Evolutionary conservation across 2,797 vertebrate genomes (phyloP), one percentile per base, ranked within the genome.

Genomic region (Aulostomus chinensis): DNA sequence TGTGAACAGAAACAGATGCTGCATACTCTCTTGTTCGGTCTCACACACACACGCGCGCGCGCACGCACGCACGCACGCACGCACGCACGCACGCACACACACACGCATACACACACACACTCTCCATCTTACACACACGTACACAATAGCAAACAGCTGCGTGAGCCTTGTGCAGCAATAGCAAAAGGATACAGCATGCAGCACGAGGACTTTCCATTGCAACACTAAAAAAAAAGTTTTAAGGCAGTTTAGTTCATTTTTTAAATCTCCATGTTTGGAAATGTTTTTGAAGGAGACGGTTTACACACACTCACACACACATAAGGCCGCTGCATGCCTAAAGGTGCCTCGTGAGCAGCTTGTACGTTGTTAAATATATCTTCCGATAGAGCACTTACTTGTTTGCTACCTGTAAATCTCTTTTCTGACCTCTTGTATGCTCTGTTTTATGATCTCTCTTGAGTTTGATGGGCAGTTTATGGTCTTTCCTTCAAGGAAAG

Each of bases 1-100:
- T 88, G 83, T 90, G 89, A 91, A 89, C 86, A 78, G 60, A 85
- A 83, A 73, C 88, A 91, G 85, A 91, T 86, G 88, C 70, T 75
- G 58, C 56, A 45, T 56, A 54, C 34, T 69, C 73, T 72, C 43
- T 76, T 58, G 51, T 59, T 74, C 77, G 59, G 47, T 71, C 71
- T 70, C 30, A 10, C 40, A 3, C 63, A 34, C 75, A 57, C 55
- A 63, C 62, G 64, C 80, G 78, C 43, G 36, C 38, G 34, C 31
- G 34, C 20, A 21, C 22, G 8, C 22, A 24, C 10, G 9, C 26
- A 29, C 26, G 34, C 59, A 56, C 62, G 64, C 80, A 78, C 43
- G 36, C 38, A 47, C 31, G 34, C 20, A 21, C 22, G 8, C 22
- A 24, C 10, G 9, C 26, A 29, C 26, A 11, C 9, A 10, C 9